Percentiles rank a stretch among this genome's conserved stretches.
These are phyloP conservation scores for Aphelenchoides fujianensis DNA, from an alignment of 1,140 invertebrate genomes.

Conservation along the genomic window DNA sequence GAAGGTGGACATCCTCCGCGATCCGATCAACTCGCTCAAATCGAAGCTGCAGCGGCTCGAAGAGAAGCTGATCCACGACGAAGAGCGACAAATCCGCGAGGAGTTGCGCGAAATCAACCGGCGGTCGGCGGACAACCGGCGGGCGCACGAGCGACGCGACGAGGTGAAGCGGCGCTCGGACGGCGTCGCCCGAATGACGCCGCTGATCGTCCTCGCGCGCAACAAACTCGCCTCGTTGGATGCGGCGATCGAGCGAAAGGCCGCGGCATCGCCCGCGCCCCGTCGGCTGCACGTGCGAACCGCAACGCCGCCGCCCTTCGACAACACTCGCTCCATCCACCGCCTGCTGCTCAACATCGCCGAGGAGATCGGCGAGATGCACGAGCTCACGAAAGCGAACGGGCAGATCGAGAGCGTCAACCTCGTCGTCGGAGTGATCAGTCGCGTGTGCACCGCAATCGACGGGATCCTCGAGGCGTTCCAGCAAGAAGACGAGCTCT, in stretches of 20 bases:
- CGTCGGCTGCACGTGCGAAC: not conserved
- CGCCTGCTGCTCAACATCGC: slow-evolving; percentile 49
- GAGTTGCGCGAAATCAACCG: slow-evolving; percentile 34
- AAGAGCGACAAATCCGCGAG: slow-evolving; percentile 36
- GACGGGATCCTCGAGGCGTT: slow-evolving; percentile 39
- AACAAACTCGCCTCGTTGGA: slow-evolving; percentile 51
- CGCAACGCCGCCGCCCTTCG: slow-evolving; percentile 30
- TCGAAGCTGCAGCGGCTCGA: slow-evolving; percentile 41
- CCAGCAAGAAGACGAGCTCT: not conserved
- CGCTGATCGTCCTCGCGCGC: slow-evolving; percentile 47
- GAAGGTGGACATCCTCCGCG: slow-evolving; percentile 35
- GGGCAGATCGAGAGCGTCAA: slow-evolving; percentile 43
- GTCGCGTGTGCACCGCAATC: slow-evolving; percentile 37
- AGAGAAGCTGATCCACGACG: slow-evolving; percentile 37
- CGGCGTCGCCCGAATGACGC: slow-evolving; percentile 53
- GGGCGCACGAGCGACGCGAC: slow-evolving; percentile 11
- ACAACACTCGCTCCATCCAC: slow-evolving; percentile 43
- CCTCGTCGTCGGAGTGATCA: slow-evolving; percentile 49
- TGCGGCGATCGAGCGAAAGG: slow-evolving; percentile 33
- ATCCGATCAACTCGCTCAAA: slow-evolving; percentile 46
- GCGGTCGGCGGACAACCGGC: not conserved
- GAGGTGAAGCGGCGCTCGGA: slow-evolving; percentile 28
- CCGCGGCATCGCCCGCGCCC: slow-evolving; percentile 10
- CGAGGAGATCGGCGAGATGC: slow-evolving; percentile 54
- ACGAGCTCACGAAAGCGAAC: slow-evolving; percentile 45